Evolutionary conservation across 2,888 invertebrate species (phyloP).

Genomic region (Rhodophaea formosa): DNA sequence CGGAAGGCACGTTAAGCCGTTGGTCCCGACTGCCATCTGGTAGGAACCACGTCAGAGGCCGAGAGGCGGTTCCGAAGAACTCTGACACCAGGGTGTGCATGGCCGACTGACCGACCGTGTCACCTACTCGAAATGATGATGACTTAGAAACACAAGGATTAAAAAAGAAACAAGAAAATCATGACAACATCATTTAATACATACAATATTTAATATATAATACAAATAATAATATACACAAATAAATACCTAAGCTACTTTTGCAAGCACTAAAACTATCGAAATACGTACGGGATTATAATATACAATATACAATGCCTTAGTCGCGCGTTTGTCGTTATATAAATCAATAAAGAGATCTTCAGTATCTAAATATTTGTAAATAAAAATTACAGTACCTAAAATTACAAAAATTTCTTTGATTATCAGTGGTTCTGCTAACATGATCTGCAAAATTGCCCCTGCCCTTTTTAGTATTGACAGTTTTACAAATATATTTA

Average conservation of each 20-base stretch:
- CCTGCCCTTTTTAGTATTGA: background rate
- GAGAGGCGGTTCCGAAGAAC: no score
- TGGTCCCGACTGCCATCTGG: no score
- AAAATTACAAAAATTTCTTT: background rate
- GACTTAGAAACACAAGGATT: background rate
- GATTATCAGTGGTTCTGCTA: background rate
- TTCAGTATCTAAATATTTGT: background rate
- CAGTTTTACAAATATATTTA: background rate
- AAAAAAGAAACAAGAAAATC: background rate
- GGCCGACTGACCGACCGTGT: no score
- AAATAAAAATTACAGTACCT: conserved; percentile 3
- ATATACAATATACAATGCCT: conserved; percentile 9
- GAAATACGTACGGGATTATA: conserved; percentile 44
- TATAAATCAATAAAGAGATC: background rate
- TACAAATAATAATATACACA: conserved; percentile 27
- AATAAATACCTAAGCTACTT: conserved; percentile 43
- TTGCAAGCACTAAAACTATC: conserved; percentile 45
- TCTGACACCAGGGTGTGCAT: no score
- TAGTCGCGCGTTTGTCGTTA: background rate
- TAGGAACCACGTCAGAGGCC: no score
- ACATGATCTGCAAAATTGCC: background rate
- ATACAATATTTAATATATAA: conserved; percentile 18
- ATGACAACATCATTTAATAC: conserved; percentile 20
- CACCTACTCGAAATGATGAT: no score
- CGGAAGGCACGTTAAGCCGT: no score